Evolutionary conservation across 1,140 invertebrate genomes (phyloP).

Genomic region (Drosophila lini): DNA sequence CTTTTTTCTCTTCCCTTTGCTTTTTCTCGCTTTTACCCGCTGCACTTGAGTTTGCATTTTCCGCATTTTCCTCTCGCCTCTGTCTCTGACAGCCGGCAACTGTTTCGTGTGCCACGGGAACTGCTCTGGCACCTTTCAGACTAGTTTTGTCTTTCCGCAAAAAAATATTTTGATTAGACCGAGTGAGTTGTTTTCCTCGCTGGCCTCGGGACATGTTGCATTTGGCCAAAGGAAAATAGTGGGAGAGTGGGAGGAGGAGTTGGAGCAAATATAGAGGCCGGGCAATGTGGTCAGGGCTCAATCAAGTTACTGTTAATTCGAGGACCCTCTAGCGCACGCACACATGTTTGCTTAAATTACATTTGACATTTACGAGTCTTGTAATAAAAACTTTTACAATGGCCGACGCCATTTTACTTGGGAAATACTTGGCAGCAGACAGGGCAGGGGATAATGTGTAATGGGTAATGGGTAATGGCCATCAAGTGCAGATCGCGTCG

Average conservation of each 20-base stretch:
- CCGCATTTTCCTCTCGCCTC: constrained; percentile 38
- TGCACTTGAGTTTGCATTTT: constrained; percentile 55
- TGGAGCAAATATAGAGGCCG: not conserved
- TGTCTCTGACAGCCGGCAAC: constrained; percentile 51
- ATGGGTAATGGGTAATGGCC: constrained; percentile 74
- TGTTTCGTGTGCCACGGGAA: constrained; percentile 50
- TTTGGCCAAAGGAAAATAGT: constrained; percentile 62
- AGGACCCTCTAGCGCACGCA: constrained; percentile 25
- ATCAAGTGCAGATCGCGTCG: constrained; percentile 79
- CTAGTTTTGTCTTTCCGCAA: constrained; percentile 33
- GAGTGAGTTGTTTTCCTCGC: constrained; percentile 62
- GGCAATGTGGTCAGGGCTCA: constrained; percentile 75
- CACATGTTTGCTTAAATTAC: constrained; percentile 78
- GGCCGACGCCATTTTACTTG: constrained; percentile 78
- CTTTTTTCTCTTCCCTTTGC: not conserved
- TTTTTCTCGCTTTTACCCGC: constrained; percentile 3
- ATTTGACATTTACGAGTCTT: constrained; percentile 81
- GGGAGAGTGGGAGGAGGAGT: not conserved
- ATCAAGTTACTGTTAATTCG: constrained; percentile 71
- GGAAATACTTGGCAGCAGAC: constrained; percentile 56
- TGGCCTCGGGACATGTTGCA: constrained; percentile 67
- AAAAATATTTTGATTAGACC: constrained; percentile 77
- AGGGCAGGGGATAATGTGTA: constrained; percentile 8
- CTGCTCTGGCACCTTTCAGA: constrained; percentile 68
- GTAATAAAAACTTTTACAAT: constrained; percentile 83